Evolutionary conservation across 2,888 invertebrate species (phyloP).

Genomic region (Tiliacea citrago): DNA sequence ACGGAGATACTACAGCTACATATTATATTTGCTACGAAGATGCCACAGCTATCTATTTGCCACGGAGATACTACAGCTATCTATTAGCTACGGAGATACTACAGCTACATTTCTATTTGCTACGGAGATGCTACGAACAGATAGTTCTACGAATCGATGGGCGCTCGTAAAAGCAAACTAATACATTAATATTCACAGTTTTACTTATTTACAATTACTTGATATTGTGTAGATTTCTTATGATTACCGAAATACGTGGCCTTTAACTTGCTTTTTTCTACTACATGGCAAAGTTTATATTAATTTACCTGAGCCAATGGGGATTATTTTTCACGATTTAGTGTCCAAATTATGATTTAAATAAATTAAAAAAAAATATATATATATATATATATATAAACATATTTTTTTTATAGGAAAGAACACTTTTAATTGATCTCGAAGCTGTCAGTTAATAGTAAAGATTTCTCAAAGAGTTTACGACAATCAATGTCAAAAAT

Average conservation of each 20-base stretch:
- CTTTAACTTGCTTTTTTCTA: neutral
- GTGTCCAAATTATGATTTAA: neutral
- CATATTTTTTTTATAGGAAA: too few relatives aligned
- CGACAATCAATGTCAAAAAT: neutral
- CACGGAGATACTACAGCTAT: slow-evolving; percentile 50
- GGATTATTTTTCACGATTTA: neutral
- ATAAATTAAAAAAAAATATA: too few relatives aligned
- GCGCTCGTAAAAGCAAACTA: neutral
- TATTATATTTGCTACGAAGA: slow-evolving; percentile 42
- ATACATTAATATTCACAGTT: too few relatives aligned
- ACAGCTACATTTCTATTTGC: slow-evolving; percentile 35
- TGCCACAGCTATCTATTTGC: slow-evolving; percentile 49
- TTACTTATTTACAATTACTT: neutral
- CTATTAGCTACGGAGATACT: slow-evolving; percentile 46
- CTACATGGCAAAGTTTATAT: too few relatives aligned
- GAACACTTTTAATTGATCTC: neutral
- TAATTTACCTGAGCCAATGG: too few relatives aligned
- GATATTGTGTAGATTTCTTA: neutral
- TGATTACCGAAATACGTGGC: too few relatives aligned
- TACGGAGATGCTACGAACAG: slow-evolving; percentile 52
- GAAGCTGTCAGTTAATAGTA: neutral
- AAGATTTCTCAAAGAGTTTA: neutral
- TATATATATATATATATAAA: too few relatives aligned
- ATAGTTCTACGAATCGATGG: slow-evolving; percentile 14
- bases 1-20: slow-evolving; percentile 45